These are phyloP conservation scores for Cantharis rustica DNA, from an alignment of 2,888 invertebrate genomes.

Conservation along the genomic window DNA sequence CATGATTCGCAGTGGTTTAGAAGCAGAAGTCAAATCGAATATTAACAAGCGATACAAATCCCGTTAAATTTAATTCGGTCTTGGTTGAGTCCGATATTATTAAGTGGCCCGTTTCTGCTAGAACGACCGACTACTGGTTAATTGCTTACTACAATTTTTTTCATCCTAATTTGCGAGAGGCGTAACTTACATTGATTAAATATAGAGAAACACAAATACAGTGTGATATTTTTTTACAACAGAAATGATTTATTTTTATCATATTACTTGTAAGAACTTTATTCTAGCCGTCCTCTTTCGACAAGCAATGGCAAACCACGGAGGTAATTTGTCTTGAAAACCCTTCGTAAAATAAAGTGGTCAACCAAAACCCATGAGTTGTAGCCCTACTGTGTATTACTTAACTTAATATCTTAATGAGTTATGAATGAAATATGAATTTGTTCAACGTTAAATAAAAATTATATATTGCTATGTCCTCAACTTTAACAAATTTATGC, in stretches of 20 bases:
- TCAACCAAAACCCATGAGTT: no score
- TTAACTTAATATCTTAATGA: no score
- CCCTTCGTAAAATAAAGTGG: no score
- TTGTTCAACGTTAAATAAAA: no score
- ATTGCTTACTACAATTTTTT: background rate
- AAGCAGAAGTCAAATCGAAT: background rate
- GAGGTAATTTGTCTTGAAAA: no score
- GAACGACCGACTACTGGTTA: background rate
- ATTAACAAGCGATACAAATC: background rate
- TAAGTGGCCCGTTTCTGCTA: background rate
- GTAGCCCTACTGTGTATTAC: no score
- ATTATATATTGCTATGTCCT: no score
- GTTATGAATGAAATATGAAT: no score
- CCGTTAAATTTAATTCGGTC: background rate
- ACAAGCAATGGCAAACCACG: no score
- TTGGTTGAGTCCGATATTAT: background rate
- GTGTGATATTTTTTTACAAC: background rate
- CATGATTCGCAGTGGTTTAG: background rate
- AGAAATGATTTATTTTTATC: background rate
- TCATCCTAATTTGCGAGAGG: background rate
- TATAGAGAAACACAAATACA: background rate
- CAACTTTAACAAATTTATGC: no score
- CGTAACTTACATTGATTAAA: background rate
- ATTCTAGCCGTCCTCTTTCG: no score
- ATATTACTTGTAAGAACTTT: no score